Percentiles rank a stretch among this genome's conserved stretches.
phyloP scores from a whole-genome alignment of 2,113 vertebrate species.

The Bubo blakistoni region DNA sequence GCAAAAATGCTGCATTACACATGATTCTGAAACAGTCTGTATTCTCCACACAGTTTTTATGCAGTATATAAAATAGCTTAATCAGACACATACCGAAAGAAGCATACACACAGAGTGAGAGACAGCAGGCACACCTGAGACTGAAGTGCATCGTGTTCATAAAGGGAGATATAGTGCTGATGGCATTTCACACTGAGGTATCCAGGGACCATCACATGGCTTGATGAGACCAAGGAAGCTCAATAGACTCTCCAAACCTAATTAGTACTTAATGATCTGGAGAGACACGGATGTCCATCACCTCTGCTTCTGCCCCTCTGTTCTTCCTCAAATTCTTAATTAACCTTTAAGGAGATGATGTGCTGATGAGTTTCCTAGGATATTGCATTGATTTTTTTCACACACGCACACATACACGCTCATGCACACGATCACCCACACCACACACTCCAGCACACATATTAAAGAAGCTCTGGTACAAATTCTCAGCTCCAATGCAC shows the following conservation, averaged over 20 bases:
- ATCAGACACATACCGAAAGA: neutral
- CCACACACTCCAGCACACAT: slow-evolving; percentile 9
- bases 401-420: neutral
- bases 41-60: neutral
- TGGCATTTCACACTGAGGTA: slow-evolving; percentile 75
- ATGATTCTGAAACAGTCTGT: neutral
- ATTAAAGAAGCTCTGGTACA: slow-evolving; percentile 5
- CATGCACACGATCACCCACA: neutral
- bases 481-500: slow-evolving; percentile 48
- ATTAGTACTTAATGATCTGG: slow-evolving; percentile 88
- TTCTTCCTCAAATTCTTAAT: slow-evolving; percentile 80
- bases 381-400: slow-evolving; percentile 58
- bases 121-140: slow-evolving; percentile 49
- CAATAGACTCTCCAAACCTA: slow-evolving; percentile 82
- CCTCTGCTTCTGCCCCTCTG: slow-evolving; percentile 62
- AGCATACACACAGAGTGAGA: neutral
- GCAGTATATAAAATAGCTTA: neutral
- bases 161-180: slow-evolving; percentile 62
- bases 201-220: slow-evolving; percentile 69
- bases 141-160: slow-evolving; percentile 62
- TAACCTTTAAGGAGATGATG: slow-evolving; percentile 82
- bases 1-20: neutral
- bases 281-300: slow-evolving; percentile 75
- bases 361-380: slow-evolving; percentile 67
- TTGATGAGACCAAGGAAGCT: slow-evolving; percentile 74